Evolutionary conservation across 2,888 invertebrate species (phyloP).

Genomic region (Rhingia rostrata): DNA sequence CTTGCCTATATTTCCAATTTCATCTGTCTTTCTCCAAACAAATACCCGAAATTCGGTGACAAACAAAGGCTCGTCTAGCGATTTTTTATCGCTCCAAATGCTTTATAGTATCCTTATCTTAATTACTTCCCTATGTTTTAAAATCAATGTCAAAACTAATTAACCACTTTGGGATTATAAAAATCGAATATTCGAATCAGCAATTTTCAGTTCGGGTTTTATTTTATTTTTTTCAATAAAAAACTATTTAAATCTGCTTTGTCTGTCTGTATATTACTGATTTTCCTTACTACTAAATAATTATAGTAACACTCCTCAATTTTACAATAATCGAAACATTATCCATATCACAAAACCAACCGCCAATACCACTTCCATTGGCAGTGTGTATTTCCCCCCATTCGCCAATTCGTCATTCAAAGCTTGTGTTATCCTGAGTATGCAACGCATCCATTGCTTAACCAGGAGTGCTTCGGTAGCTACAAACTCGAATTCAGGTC

Average conservation of each 20-base stretch:
- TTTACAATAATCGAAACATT: conserved; percentile 80
- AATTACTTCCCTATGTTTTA: no score
- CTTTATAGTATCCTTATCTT: no score
- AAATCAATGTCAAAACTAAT: no score
- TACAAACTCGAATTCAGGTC: conserved; percentile 79
- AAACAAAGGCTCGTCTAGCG: no score
- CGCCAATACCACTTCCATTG: conserved; percentile 80
- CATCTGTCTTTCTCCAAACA: no score
- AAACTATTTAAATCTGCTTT: background rate
- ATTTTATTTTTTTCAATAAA: background rate
- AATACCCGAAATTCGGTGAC: no score
- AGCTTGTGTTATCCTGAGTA: conserved; percentile 78
- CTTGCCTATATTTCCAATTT: no score
- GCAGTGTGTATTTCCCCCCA: conserved; percentile 78
- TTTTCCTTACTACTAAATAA: conserved; percentile 26
- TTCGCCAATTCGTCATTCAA: conserved; percentile 77
- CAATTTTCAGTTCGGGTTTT: no score
- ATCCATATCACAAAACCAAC: conserved; percentile 79
- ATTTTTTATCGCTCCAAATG: no score
- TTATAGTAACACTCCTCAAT: conserved; percentile 1
- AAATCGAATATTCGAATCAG: no score
- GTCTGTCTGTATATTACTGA: background rate
- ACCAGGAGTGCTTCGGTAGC: conserved; percentile 79
- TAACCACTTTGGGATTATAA: no score
- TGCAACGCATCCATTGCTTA: conserved; percentile 80